A percentile compares a stretch with the other conserved stretches of the same genome.
These are phyloP conservation scores for Sebastes melanostomus DNA, from an alignment of 2,797 vertebrate species.

Conservation along the genomic window DNA sequence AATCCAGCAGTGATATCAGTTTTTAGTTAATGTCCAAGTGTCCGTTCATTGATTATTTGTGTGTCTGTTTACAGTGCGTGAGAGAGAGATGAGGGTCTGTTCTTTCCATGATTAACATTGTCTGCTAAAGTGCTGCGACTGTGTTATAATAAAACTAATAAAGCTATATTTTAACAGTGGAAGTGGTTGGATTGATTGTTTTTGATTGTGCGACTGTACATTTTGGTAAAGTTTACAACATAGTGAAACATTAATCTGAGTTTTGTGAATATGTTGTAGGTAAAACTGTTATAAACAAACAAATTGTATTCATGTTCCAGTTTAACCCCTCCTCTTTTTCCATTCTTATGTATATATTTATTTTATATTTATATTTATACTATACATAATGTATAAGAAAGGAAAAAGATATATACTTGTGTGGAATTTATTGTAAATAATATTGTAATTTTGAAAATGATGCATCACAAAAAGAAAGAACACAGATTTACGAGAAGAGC, in stretches of 20 bases:
- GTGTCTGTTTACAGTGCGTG: conserved; percentile 58
- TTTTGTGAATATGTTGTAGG: neutral
- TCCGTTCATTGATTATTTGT: conserved; percentile 35
- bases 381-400: no score
- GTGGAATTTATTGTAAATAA: neutral
- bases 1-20: conserved; percentile 16
- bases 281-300: neutral
- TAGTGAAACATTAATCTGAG: neutral
- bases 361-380: no score
- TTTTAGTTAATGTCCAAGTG: conserved; percentile 30
- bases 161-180: conserved; percentile 82
- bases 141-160: conserved; percentile 73
- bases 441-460: neutral
- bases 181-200: conserved; percentile 30
- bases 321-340: no score
- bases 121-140: conserved; percentile 54
- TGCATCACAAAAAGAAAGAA: neutral
- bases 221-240: conserved; percentile 31
- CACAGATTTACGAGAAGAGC: neutral
- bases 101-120: conserved; percentile 45
- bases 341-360: no score
- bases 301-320: no score
- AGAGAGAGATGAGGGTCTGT: conserved; percentile 21
- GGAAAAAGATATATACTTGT: neutral
- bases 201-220: conserved; percentile 28